Evolutionary conservation across 2,888 invertebrate genomes (phyloP), one percentile per base, ranked within the genome.

Genomic region (Hirtodrosophila confusa): DNA sequence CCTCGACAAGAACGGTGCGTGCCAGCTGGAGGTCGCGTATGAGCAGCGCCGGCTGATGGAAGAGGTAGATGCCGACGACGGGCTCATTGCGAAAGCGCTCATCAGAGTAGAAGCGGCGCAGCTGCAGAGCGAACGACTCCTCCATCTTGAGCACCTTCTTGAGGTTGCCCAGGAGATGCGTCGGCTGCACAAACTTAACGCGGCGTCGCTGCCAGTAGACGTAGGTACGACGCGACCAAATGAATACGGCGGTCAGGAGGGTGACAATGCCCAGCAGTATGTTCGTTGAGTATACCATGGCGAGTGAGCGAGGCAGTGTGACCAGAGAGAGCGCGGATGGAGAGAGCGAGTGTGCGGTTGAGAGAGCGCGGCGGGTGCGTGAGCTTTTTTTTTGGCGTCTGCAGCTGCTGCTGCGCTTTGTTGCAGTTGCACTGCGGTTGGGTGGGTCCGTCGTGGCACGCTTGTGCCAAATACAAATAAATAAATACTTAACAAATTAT

Each of bases 11-110:
- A 1, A 93, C 78, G 10, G 90, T 88, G 48, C 92, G 93, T 3
- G 92, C 88, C 24, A 93, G 69, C 12, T 91, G 91, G 0, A 92
- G 91, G 64, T 93, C 92, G 10, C 92, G 90, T 11, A 92, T 75
- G 31, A 93, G 55, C 24, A 93, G 57, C 1, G 89, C 89, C 1
- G 93, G 93, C 56, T 91, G 91, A 70, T 93, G 91, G 61, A 93
- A 91, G n/a, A 93, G 88, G 87, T 91, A 83, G 73, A 92, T 72
- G 83, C 93, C 88, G 73, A 89, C 83, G 54, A 92, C 56, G 50
- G 91, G 78, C 72, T 82, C 72, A 69, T 90, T 56, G 79, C 76
- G 41, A 58, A 83, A 74, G 3, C 70, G 53, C 37, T 87, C 70
- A 49, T 90, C 76, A 24, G 90, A 83, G 66, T 93, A 93, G 6